Conservation (phyloP, 2,888 invertebrate genomes). For the Cryptophagus acutangulus region DNA sequence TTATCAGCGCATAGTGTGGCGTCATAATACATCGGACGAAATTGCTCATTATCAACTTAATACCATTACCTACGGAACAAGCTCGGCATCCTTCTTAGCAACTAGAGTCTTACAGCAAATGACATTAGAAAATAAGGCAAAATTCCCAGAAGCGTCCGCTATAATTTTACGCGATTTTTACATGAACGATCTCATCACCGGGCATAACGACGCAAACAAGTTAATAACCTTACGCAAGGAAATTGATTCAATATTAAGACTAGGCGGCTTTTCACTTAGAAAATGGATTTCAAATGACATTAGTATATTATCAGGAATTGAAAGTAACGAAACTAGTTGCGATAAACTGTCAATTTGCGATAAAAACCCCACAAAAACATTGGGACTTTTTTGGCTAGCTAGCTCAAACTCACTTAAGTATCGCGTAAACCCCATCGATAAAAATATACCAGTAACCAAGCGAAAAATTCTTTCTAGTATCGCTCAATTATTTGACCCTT, state of each 20-base stretch:
- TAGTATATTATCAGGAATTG: neutral
- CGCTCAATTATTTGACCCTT: conserved; percentile 17
- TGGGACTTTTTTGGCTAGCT: conserved; percentile 9
- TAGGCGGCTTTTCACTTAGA: conserved; percentile 6
- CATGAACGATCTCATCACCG: conserved; percentile 14
- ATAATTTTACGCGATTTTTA: no score
- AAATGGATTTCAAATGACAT: conserved; percentile 13
- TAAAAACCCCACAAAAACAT: conserved; percentile 11
- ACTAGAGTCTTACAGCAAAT: conserved; percentile 11
- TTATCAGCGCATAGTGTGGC: neutral
- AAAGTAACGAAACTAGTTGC: neutral
- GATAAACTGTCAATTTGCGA: conserved; percentile 1
- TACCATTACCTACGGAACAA: conserved; percentile 14
- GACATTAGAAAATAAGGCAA: neutral
- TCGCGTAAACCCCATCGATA: neutral
- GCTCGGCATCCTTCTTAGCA: conserved; percentile 15
- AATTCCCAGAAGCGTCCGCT: conserved; percentile 9
- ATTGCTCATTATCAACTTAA: conserved; percentile 4
- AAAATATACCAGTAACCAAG: conserved; percentile 3
- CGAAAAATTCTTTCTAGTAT: conserved; percentile 14
- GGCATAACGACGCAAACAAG: conserved; percentile 6
- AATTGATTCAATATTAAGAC: neutral
- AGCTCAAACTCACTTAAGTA: neutral
- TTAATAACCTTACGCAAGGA: neutral
- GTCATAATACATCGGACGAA: neutral